Evolutionary conservation across 2,113 vertebrate species (phyloP).

Genomic region (Cyanoliseus patagonus): DNA sequence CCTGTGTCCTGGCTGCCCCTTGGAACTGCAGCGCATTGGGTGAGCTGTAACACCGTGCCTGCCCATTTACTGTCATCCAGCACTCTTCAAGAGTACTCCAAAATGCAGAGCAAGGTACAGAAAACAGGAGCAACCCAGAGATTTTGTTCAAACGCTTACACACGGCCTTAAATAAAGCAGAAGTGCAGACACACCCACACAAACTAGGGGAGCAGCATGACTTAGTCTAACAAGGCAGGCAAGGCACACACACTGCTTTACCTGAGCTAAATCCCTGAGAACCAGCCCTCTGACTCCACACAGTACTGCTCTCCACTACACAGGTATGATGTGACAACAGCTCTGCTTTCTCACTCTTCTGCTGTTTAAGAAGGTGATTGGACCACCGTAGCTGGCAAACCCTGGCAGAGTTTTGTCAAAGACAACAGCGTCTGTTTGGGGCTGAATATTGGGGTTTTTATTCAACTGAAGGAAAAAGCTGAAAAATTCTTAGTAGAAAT

Average conservation of each 20-base stretch:
- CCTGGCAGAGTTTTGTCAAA: background rate
- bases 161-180: background rate
- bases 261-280: background rate
- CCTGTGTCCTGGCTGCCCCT: background rate
- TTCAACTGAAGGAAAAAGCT: background rate
- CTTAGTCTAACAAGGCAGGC: background rate
- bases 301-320: rapidly evolving
- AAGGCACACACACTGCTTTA: rapidly evolving
- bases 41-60: background rate
- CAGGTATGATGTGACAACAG: rapidly evolving
- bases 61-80: background rate
- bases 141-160: background rate
- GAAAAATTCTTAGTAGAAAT: background rate
- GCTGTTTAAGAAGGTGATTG: background rate
- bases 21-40: background rate
- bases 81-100: background rate
- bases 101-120: background rate
- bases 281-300: background rate
- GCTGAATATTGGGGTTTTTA: background rate
- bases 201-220: background rate
- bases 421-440: background rate
- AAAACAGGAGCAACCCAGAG: background rate
- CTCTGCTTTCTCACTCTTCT: background rate
- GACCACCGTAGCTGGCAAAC: background rate
- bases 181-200: no score